phyloP scores from a whole-genome alignment of 2,888 invertebrate genomes.

The Petrolisthes cinctipes region DNA sequence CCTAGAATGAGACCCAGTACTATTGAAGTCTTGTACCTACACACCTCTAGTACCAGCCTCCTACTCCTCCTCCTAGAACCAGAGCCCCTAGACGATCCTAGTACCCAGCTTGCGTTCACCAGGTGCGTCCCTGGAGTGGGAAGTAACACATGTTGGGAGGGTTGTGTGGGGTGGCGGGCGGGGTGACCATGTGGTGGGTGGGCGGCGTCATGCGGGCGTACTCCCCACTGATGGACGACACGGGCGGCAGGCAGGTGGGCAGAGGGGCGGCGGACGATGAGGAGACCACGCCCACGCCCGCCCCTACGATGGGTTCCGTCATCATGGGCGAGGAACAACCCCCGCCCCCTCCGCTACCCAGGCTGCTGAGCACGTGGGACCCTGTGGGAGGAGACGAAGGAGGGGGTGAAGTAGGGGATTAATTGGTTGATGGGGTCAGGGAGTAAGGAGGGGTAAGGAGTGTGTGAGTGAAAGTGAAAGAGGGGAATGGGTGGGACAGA shows the following conservation, averaged over 20 bases:
- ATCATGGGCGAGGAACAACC: conserved; percentile 62
- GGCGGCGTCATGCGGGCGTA: conserved; percentile 65
- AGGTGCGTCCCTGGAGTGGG: conserved; percentile 63
- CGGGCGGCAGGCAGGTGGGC: conserved; percentile 52
- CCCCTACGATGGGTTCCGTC: conserved; percentile 32
- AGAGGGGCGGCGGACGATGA: conserved; percentile 22
- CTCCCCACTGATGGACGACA: conserved; percentile 56
- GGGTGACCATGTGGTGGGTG: conserved; percentile 63
- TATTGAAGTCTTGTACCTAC: too few relatives aligned
- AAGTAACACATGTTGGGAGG: conserved; percentile 64
- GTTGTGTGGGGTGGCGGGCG: conserved; percentile 64
- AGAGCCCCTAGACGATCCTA: neutral
- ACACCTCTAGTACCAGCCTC: too few relatives aligned
- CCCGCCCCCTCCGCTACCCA: conserved; percentile 51
- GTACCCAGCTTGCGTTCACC: conserved; percentile 31
- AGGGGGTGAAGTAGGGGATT: too few relatives aligned
- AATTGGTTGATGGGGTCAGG: too few relatives aligned
- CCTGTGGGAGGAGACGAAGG: conserved; percentile 25
- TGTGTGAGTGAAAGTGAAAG: too few relatives aligned
- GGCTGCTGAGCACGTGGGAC: conserved; percentile 48
- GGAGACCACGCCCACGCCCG: conserved; percentile 32
- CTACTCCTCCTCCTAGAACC: too few relatives aligned
- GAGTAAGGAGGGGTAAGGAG: too few relatives aligned
- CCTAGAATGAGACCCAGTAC: too few relatives aligned
- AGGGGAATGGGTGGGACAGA: too few relatives aligned